Base-by-base conservation (phyloP, 1,140 invertebrate species). In the Pachypeltis micranthus region DNA sequence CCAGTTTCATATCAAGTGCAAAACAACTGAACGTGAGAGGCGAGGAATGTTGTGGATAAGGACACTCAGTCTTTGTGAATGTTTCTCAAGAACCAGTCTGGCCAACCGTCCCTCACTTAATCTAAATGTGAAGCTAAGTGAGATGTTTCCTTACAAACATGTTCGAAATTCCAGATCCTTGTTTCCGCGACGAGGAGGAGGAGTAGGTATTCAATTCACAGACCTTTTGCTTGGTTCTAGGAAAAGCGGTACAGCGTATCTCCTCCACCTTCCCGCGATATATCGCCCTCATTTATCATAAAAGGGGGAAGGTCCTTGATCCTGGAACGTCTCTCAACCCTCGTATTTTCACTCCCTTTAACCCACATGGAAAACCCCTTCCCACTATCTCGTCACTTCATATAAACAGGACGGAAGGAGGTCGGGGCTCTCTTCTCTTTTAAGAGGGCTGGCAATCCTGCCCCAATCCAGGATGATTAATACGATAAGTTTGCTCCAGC, bases 281-380 rank as follows among this genome's bases (percentile, higher is more conserved):
- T 39, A 39, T 39, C 31, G 7, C 7, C 16, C 16, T 39, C 31
- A 39, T 39, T 39, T 39, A 39, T 39, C 31, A 39, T 16, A 16
- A 39, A 21, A 51, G 47, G n/a, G n/a, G n/a, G n/a, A n/a, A n/a
- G n/a, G n/a, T 51, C 47, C 47, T 51, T 51, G 47, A 51, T 51
- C 47, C 47, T 21, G 7, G 34, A 39, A n/a, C 47, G 10, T 51
- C 47, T 21, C 47, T 51, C 23, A 51, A 51, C 7, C 47, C 47
- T 51, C 23, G 21, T 14, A 4, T 21, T 21, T 21, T 21, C 47
- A 10, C 47, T 10, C 4, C 4, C 47, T 4, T 51, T 4, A 4
- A n/a, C 23, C 21, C 10, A 51, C 47, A 51, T 51, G 23, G 23
- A 51, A 10, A 21, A 7, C 7, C 7, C 7, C 7, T 21, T 4